Evolutionary conservation across 2,888 invertebrate genomes (phyloP).

Genomic region (Chloroclystis v-ata): DNA sequence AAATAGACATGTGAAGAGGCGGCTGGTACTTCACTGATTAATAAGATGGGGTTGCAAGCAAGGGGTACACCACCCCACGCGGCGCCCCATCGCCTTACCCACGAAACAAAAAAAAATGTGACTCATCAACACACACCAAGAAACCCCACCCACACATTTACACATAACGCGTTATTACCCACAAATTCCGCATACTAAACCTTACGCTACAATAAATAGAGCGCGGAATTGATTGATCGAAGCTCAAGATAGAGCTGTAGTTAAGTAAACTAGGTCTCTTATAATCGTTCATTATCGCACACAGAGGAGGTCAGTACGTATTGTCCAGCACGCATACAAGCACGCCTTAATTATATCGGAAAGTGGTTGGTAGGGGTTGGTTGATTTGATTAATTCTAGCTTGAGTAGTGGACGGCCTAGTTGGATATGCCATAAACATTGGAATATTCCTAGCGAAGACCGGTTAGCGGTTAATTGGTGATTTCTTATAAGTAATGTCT

Average conservation of each 20-base stretch:
- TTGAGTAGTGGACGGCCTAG: slow-evolving; percentile 66
- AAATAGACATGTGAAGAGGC: slow-evolving; percentile 75
- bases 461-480: slow-evolving; percentile 51
- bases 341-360: slow-evolving; percentile 77
- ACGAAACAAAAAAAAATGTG: slow-evolving; percentile 80
- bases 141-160: slow-evolving; percentile 54
- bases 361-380: slow-evolving; percentile 76
- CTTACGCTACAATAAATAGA: slow-evolving; percentile 54
- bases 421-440: slow-evolving; percentile 68
- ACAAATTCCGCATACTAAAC: slow-evolving; percentile 55
- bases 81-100: slow-evolving; percentile 74
- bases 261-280: slow-evolving; percentile 65
- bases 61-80: slow-evolving; percentile 72
- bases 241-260: slow-evolving; percentile 48
- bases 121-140: slow-evolving; percentile 77
- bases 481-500: slow-evolving; percentile 38
- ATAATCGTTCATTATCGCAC: slow-evolving; percentile 78
- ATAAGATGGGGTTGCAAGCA: slow-evolving; percentile 77
- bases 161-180: slow-evolving; percentile 41
- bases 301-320: slow-evolving; percentile 62
- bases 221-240: slow-evolving; percentile 37
- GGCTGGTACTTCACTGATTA: slow-evolving; percentile 77
- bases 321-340: slow-evolving; percentile 69
- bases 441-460: slow-evolving; percentile 60
- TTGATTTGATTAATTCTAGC: slow-evolving; percentile 78